Base-by-base conservation (phyloP, 2,113 vertebrate species). In the Numenius arquata region DNA sequence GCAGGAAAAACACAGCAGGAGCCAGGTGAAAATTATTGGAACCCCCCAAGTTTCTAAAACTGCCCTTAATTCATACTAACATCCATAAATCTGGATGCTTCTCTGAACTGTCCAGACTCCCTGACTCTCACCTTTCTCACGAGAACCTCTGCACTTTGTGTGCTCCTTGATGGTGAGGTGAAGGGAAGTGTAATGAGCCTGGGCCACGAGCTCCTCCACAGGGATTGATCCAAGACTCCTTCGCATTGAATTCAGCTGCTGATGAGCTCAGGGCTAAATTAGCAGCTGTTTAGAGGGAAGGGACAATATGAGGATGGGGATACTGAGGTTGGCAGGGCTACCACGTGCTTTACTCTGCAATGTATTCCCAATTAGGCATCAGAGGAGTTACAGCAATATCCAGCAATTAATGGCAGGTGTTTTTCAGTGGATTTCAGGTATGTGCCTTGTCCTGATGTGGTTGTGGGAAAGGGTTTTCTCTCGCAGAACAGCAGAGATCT, bases 291-390 rank as follows among this genome's bases (percentile, higher is more conserved):
- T 11, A 10, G 23, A 2, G 40, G 29, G 62, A 66, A 67, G 27
- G n/a, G 50, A n/a, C 19, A 70, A 29, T 3, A 3, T 0, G 2
- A 27, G 38, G 61, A 32, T 13, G 41, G 7, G 36, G 52, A 11
- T 11, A 0, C 3, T 40, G 3, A 4, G 21, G 18, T 19, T 14
- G 32, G 3, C 0, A 18, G 66, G 18, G 40, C 1, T 55, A 15
- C 1, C 34, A 0, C 0, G 0, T 22, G 50, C 16, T 47, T 17
- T 27, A 0, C 15, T 26, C 26, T 67, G 32, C 3, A 34, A 11
- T 47, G n/a, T 55, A 8, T 16, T 70, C 47, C 36, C 19, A 30
- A 0, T 45, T 62, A 48, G 50, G 4, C 29, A 9, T 27, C 30
- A 20, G 41, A 68, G 36, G 29, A n/a, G n/a, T 10, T 47, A 13